Base-by-base conservation (phyloP, 1,140 invertebrate species). In the Leptopilina boulardi region DNA sequence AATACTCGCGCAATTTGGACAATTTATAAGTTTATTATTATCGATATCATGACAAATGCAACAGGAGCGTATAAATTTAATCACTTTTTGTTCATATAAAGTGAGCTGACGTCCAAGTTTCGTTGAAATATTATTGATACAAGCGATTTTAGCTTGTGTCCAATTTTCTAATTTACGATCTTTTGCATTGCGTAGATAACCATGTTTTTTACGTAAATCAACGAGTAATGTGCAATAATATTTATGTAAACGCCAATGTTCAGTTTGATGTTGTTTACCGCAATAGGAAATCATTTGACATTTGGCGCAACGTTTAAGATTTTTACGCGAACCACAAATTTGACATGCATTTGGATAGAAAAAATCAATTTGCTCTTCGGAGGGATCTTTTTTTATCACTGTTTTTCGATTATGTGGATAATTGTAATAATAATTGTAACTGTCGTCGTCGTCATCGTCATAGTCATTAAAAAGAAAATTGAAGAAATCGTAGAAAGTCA, bases 41-140 rank as follows among this genome's bases (percentile, higher is more conserved):
- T 83, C 47, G 11, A 21, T 71, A 18, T 86, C 77, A 23, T 84
- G 80, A 30, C 86, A 87, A 6, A 82, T 18, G 26, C 21, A 0
- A 47, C 86, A 87, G 4, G 79, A 78, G 77, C 72, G 81, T 10
- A 80, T 77, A 71, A 86, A 87, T 73, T 80, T 84, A 23, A 87
- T 82, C 71, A 87, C 83, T 38, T 86, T 54, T 21, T 81, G 71
- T 70, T 87, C 86, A 23, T 86, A 84, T 0, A 66, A 23, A 3
- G 81, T 26, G 13, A 87, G 66, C 41, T 70, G 77, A 38, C 85
- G 73, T 4, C 23, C 3, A 8, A 87, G 34, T 18, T 81, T 83
- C 8, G 80, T 34, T 44, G 74, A 54, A 15, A 77, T 76, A n/a
- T 82, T 0, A 70, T 83, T 47, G 77, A 85, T 87, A 0, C 85